phyloP scores from a whole-genome alignment of 2,113 vertebrate species.

The Tretioscincus oriximinensis region DNA sequence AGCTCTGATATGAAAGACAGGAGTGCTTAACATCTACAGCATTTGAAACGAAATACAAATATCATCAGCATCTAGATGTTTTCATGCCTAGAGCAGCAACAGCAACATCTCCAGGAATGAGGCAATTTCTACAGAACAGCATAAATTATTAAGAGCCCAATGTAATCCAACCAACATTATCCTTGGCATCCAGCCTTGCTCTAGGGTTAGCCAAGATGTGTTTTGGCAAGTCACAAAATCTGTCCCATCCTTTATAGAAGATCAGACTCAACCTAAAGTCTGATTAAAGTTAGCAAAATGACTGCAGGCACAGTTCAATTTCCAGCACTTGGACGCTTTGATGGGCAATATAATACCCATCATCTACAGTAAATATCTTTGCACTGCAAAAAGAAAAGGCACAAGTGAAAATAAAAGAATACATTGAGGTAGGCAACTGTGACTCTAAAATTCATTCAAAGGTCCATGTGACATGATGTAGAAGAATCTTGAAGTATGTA shows the following conservation, averaged over 20 bases:
- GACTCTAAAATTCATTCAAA: slow-evolving; percentile 9
- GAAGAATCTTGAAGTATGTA: slow-evolving; percentile 10
- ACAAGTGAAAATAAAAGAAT: neutral
- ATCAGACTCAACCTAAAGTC: neutral
- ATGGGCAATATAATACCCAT: neutral
- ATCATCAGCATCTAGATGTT: neutral
- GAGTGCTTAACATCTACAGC: neutral
- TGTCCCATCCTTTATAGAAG: neutral
- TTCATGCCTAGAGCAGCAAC: neutral
- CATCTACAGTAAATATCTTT: neutral
- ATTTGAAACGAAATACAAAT: neutral
- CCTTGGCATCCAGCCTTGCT: neutral
- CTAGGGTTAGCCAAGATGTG: neutral
- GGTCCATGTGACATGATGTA: neutral
- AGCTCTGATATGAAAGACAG: neutral
- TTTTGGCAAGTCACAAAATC: neutral
- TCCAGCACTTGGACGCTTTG: neutral
- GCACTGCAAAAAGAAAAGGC: neutral
- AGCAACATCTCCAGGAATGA: neutral
- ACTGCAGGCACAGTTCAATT: neutral
- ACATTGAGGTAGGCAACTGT: slow-evolving; percentile 63
- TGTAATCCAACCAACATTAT: no score
- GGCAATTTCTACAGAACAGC: neutral
- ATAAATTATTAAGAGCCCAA: neutral
- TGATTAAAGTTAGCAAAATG: neutral